phyloP scores from a whole-genome alignment of 2,113 vertebrate species.

The Oncorhynchus clarkii region DNA sequence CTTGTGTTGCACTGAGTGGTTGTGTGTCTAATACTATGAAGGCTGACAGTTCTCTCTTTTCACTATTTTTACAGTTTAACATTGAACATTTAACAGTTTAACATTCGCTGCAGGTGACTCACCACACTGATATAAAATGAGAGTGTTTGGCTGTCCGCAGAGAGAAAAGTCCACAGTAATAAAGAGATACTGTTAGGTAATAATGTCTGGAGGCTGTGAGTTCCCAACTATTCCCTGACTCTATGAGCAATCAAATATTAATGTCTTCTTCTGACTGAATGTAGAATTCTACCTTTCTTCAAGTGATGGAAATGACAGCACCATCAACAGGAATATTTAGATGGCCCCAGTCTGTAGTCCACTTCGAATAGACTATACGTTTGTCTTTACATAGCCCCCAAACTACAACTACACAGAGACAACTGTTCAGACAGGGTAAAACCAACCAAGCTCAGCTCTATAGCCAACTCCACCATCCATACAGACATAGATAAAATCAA shows the following conservation, averaged over 20 bases:
- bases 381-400: background rate
- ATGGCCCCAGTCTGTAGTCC: too few species aligned
- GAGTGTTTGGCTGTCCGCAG: conserved; percentile 10
- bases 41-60: conserved; percentile 29
- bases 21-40: background rate
- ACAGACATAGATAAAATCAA: too few species aligned
- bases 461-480: too few species aligned
- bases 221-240: background rate
- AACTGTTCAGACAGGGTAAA: too few species aligned
- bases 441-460: too few species aligned
- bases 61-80: conserved; percentile 39
- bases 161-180: conserved; percentile 2
- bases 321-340: background rate
- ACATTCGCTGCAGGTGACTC: conserved; percentile 38
- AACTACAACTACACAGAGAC: background rate
- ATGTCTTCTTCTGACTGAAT: too few species aligned
- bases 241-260: too few species aligned
- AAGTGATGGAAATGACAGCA: background rate
- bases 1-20: too few species aligned
- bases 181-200: background rate
- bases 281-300: background rate
- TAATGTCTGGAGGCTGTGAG: conserved; percentile 12
- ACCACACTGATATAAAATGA: conserved; percentile 12
- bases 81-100: too few species aligned
- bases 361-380: background rate